Percentiles rank a stretch among this genome's conserved stretches.
These are phyloP conservation scores for Montipora foliosa DNA, from an alignment of 64 coral and sea anemone species.

Conservation along the genomic window DNA sequence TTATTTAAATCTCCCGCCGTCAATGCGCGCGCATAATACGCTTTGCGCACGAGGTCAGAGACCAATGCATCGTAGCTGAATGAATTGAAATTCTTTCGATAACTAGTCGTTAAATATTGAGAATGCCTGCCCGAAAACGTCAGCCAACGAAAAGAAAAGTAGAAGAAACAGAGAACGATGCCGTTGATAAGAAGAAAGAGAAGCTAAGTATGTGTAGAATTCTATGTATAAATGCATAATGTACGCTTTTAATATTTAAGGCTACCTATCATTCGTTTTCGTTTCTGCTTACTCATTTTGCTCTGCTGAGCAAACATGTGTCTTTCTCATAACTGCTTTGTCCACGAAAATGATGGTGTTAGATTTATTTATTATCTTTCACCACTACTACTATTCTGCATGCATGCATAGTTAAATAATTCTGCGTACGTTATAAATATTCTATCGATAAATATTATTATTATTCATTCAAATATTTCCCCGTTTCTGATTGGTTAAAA, in stretches of 20 bases:
- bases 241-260: no score
- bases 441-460: no score
- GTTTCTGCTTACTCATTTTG: no score
- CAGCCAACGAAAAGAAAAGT: constrained; percentile 83
- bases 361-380: no score
- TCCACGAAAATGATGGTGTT: no score
- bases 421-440: no score
- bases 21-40: constrained; percentile 17
- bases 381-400: neutral
- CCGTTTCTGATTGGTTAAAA: no score
- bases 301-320: no score
- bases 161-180: constrained; percentile 33
- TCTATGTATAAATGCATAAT: neutral
- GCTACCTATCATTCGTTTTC: no score
- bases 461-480: no score
- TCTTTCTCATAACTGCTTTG: no score
- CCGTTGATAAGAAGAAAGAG: constrained; percentile 62
- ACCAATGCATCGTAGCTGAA: neutral
- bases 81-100: neutral
- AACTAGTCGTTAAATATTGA: neutral
- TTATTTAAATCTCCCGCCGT: constrained; percentile 38
- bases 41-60: neutral
- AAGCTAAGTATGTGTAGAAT: constrained; percentile 33
- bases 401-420: no score
- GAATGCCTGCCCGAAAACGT: constrained; percentile 90